phyloP scores from a whole-genome alignment of 2,888 invertebrate species.

The Microctonus hyperodae region DNA sequence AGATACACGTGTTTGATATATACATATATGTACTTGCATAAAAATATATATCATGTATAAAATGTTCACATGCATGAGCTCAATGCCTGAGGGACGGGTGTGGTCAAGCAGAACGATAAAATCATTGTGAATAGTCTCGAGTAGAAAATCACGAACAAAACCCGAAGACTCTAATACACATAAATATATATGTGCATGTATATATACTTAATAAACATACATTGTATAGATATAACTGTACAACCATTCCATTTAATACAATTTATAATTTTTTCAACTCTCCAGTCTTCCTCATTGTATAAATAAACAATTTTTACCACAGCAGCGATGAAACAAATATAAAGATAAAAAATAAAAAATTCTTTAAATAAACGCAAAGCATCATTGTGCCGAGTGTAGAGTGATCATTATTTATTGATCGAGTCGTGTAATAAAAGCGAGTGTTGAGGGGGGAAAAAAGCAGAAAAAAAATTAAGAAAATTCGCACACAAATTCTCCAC shows the following conservation, averaged over 20 bases:
- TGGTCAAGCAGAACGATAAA: conserved; percentile 33
- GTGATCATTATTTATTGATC: conserved; percentile 4
- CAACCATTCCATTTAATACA: too few relatives aligned
- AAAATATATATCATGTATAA: conserved; percentile 15
- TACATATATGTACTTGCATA: not conserved
- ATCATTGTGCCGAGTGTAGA: not conserved
- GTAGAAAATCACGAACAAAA: conserved; percentile 15
- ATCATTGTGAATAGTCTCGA: conserved; percentile 19
- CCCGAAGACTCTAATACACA: not conserved
- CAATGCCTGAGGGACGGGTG: conserved; percentile 36
- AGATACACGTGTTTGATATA: conserved; percentile 20
- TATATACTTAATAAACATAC: too few relatives aligned
- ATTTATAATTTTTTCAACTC: too few relatives aligned
- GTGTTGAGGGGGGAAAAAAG: too few relatives aligned
- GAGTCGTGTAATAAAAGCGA: not conserved
- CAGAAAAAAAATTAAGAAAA: not conserved
- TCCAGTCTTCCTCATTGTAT: too few relatives aligned
- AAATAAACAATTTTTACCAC: too few relatives aligned
- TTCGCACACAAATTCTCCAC: not conserved
- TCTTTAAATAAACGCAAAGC: too few relatives aligned
- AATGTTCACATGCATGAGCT: conserved; percentile 11
- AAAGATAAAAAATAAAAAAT: not conserved
- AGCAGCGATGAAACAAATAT: too few relatives aligned
- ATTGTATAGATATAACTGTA: too few relatives aligned
- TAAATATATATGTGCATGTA: not conserved